Base-by-base conservation (phyloP, 2,113 vertebrate species). In the Cheirogaleus medius region DNA sequence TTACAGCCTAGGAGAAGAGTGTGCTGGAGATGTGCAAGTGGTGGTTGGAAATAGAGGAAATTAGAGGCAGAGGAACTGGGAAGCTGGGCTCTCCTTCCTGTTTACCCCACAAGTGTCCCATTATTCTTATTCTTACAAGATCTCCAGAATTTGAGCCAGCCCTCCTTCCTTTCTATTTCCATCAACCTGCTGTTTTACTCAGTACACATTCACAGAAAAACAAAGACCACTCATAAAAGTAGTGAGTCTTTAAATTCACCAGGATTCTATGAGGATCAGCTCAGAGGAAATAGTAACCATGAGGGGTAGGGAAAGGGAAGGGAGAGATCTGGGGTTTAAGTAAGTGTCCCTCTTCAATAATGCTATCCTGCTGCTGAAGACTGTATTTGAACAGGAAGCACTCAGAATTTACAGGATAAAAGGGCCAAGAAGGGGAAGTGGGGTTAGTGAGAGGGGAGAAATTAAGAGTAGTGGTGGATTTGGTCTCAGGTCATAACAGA, bases 221-320 rank as follows among this genome's bases (percentile, higher is more conserved):
- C 34, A 39, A 58, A 37, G 63, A 73, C 58, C 14, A n/a, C 25
- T 54, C n/a, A 2, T 68, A 78, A 25, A 7, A 18, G 47, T 29
- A 60, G 49, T 49, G 29, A 27, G 27, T 29, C 60, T 60, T 52
- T n/a, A 82, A 18, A 52, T 42, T 49, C 34, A 71, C 60, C 66
- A 81, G 47, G n/a, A 29, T 73, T 94, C 52, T 34, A 0, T 1
- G 14, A 21, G 42, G 52, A 66, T 7, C 39, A 25, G 14, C 39
- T 87, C 23, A 42, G 11, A 56, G 32, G 23, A 47, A 25, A 34
- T 37, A 6, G n/a, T 52, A 60, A 66, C 74, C 25, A n/a, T 1
- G 14, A 13, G 7, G 47, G 4, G 7, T 1, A 27, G 17, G 0
- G 27, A 6, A 3, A 5, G 5, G 1, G 5, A 6, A 12, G 32